Percentiles rank a stretch among this genome's conserved stretches.
Evolutionary conservation across 30 jellyfish, hydroid and myxozoan genomes (phyloP).

Genomic region (Mastigias papua): DNA sequence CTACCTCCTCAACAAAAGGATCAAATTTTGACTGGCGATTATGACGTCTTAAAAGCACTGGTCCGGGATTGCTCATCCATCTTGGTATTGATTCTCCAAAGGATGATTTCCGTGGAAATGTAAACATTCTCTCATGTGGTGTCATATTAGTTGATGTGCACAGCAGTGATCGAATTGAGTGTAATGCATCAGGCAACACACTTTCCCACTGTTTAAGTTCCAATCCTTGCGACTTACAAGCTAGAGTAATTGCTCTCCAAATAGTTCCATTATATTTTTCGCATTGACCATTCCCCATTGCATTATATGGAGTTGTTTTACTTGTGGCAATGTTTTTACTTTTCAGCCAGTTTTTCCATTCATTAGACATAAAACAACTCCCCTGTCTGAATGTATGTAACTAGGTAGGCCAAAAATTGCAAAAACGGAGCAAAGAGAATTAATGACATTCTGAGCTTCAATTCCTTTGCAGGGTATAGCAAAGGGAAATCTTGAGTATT

Average conservation of each 20-base stretch:
- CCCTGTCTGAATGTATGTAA: slow-evolving; percentile 77
- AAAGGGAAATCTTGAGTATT: slow-evolving; percentile 82
- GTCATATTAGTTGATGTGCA: slow-evolving; percentile 67
- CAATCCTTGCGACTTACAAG: slow-evolving; percentile 42
- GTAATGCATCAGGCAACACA: slow-evolving; percentile 81
- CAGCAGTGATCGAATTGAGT: slow-evolving; percentile 64
- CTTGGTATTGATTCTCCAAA: slow-evolving; percentile 47
- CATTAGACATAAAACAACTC: slow-evolving; percentile 55
- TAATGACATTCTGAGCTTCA: slow-evolving; percentile 54
- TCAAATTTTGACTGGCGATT: not conserved
- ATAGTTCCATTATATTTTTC: slow-evolving; percentile 68
- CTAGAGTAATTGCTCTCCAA: slow-evolving; percentile 60
- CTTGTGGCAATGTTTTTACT: slow-evolving; percentile 71
- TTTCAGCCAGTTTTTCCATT: slow-evolving; percentile 13
- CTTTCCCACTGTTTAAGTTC: slow-evolving; percentile 41
- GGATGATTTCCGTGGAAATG: slow-evolving; percentile 32
- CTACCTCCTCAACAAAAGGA: slow-evolving; percentile 51
- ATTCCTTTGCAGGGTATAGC: slow-evolving; percentile 64
- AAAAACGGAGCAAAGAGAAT: slow-evolving; percentile 41
- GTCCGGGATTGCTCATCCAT: slow-evolving; percentile 44
- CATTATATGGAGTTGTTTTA: slow-evolving; percentile 59
- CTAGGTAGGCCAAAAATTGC: slow-evolving; percentile 80
- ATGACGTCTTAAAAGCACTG: slow-evolving; percentile 32
- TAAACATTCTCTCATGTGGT: slow-evolving; percentile 79
- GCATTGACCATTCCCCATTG: slow-evolving; percentile 58